Evolutionary conservation across 2,888 invertebrate genomes (phyloP).

Genomic region (Ptychoptera albimana): DNA sequence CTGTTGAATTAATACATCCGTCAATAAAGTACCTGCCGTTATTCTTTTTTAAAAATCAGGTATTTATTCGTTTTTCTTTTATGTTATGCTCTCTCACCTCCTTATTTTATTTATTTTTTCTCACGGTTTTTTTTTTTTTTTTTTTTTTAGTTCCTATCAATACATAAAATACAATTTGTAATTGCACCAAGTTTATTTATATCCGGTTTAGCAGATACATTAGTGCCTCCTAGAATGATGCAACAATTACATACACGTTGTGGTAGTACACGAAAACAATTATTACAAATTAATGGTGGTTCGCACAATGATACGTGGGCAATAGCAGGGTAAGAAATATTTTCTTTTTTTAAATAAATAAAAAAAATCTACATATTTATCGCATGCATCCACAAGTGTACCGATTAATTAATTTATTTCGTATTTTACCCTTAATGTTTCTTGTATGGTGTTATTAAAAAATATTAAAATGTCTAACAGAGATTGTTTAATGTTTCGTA

Average conservation of each 20-base stretch:
- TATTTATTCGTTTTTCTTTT: slow-evolving; percentile 22
- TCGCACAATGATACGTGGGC: slow-evolving; percentile 95
- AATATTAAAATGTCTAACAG: too few relatives aligned
- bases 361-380: not conserved
- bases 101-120: not conserved
- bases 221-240: slow-evolving; percentile 89
- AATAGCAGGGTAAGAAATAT: slow-evolving; percentile 49
- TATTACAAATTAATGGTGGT: slow-evolving; percentile 63
- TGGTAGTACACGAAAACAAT: slow-evolving; percentile 56
- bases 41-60: slow-evolving; percentile 84
- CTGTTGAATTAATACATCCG: slow-evolving; percentile 46
- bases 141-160: slow-evolving; percentile 49
- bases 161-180: slow-evolving; percentile 55
- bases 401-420: too few relatives aligned
- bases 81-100: slow-evolving; percentile 1
- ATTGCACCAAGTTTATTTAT: slow-evolving; percentile 70
- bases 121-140: slow-evolving; percentile 5
- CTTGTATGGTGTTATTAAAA: too few relatives aligned
- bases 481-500: too few relatives aligned
- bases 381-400: too few relatives aligned
- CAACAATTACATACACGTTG: slow-evolving; percentile 59
- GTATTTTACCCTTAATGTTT: too few relatives aligned
- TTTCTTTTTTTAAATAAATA: not conserved
- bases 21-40: slow-evolving; percentile 63
- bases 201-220: slow-evolving; percentile 70